Conservation (phyloP, 2,797 vertebrate genomes). For the Varecia variegata region DNA sequence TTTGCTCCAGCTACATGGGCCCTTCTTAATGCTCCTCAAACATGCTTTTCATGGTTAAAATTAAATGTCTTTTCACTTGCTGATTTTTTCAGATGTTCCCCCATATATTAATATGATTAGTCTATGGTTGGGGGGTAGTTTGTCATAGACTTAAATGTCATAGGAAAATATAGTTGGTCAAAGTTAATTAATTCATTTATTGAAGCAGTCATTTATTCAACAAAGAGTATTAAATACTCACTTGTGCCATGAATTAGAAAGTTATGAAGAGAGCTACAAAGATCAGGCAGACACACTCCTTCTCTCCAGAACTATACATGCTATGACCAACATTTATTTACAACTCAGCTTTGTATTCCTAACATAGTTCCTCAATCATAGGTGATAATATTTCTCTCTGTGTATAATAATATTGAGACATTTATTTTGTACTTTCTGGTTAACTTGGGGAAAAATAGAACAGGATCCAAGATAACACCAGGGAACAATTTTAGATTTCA, state of each 20-base stretch:
- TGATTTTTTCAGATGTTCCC: neutral
- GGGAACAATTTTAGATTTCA: neutral
- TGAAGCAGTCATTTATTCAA: neutral
- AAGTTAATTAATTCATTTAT: neutral
- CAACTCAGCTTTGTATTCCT: neutral
- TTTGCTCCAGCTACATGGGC: neutral
- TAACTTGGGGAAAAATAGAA: neutral
- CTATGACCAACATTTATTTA: neutral
- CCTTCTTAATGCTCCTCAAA: neutral
- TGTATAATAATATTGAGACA: neutral
- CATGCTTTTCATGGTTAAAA: neutral
- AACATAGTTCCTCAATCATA: neutral
- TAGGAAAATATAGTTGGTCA: neutral
- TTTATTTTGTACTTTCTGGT: neutral
- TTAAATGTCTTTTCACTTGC: neutral
- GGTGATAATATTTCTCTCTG: neutral
- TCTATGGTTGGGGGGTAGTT: neutral
- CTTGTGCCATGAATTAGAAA: neutral
- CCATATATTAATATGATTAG: neutral
- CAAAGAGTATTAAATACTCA: neutral
- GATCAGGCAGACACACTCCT: neutral
- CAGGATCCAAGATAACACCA: neutral
- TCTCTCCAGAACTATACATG: neutral
- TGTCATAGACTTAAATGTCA: neutral
- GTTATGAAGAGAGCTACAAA: neutral